phyloP scores from a whole-genome alignment of 2,888 invertebrate genomes.

The Heliconius sara region DNA sequence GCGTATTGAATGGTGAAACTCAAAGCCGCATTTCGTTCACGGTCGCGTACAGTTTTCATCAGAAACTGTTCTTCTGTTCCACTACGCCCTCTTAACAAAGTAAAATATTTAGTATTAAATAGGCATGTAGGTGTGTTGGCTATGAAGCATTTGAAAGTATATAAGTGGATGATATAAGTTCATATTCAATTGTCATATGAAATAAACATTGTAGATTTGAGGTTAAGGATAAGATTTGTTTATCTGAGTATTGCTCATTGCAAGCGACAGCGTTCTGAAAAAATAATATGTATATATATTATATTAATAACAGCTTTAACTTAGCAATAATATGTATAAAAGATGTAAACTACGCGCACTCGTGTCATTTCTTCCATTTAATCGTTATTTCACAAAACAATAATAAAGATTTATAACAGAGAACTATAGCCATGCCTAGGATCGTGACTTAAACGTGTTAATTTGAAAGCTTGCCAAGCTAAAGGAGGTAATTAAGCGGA shows the following conservation, averaged over 20 bases:
- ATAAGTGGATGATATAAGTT: background rate
- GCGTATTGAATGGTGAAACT: no score
- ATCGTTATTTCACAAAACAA: background rate
- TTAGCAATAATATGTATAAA: no score
- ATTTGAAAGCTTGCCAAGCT: slow-evolving; percentile 34
- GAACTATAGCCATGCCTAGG: background rate
- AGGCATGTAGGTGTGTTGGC: no score
- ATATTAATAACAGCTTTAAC: no score
- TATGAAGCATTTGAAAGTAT: background rate
- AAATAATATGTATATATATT: no score
- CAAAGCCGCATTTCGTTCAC: no score
- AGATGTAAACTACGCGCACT: no score
- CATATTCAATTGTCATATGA: background rate
- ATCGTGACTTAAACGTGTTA: slow-evolving; percentile 38
- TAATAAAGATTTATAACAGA: slow-evolving; percentile 1
- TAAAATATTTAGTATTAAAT: no score
- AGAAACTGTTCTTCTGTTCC: no score
- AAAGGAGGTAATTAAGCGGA: slow-evolving; percentile 36
- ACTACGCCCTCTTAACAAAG: no score
- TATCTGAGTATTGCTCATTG: background rate
- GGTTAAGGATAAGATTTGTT: background rate
- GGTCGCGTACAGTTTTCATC: no score
- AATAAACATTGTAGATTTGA: background rate
- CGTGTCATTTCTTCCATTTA: background rate
- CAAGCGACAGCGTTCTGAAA: background rate